phyloP scores from a whole-genome alignment of 2,888 invertebrate genomes.

The Spilarctia lutea region DNA sequence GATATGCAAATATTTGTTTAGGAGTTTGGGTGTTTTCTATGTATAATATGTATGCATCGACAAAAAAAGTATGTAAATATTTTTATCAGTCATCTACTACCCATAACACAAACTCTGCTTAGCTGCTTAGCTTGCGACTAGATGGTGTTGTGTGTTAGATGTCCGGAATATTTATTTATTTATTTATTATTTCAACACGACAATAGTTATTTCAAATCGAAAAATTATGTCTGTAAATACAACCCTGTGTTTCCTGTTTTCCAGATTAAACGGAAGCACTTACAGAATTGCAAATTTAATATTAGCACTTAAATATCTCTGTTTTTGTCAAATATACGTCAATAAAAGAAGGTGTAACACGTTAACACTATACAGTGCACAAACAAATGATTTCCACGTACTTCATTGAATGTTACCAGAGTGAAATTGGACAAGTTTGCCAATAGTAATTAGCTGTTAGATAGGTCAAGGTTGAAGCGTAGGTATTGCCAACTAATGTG shows the following conservation, averaged over 20 bases:
- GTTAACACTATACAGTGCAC: conserved; percentile 48
- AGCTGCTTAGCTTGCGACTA: too few species aligned
- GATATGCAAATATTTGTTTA: too few species aligned
- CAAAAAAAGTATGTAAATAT: too few species aligned
- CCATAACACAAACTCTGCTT: too few species aligned
- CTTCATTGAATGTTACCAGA: conserved; percentile 41
- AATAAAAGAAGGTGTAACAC: conserved; percentile 22
- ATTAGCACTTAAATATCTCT: background rate
- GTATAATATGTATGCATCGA: too few species aligned
- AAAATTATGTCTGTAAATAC: background rate
- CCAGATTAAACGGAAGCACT: background rate
- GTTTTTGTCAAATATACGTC: conserved; percentile 12
- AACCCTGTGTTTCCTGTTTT: background rate
- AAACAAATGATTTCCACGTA: conserved; percentile 46
- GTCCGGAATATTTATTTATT: too few species aligned
- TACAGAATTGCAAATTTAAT: background rate
- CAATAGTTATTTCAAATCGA: too few species aligned
- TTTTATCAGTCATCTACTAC: too few species aligned
- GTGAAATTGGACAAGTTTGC: conserved; percentile 63
- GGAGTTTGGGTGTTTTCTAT: too few species aligned
- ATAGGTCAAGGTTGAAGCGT: conserved; percentile 73
- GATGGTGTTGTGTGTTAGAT: too few species aligned
- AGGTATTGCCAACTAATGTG: conserved; percentile 63
- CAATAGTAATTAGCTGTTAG: conserved; percentile 75
- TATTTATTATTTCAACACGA: too few species aligned